Percentiles rank a stretch among this genome's conserved stretches.
Evolutionary conservation across 2,888 invertebrate genomes (phyloP).

Genomic region (Hermaeophaga mercurialis): DNA sequence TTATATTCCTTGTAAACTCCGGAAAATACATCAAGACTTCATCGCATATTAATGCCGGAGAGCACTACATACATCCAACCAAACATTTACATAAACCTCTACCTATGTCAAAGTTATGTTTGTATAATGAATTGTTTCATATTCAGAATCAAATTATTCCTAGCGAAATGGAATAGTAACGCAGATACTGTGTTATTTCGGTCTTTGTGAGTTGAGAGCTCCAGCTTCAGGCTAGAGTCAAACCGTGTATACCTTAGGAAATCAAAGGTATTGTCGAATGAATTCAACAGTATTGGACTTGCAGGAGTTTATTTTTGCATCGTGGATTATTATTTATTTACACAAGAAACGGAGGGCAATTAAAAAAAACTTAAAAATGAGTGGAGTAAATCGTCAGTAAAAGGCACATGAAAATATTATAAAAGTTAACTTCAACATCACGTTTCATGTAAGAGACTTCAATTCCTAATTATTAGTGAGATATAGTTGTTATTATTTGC

Average conservation of each 20-base stretch:
- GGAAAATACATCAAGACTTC: conserved; percentile 20
- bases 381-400: too few species aligned
- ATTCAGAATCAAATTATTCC: conserved; percentile 35
- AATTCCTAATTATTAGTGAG: too few species aligned
- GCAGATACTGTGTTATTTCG: conserved; percentile 34
- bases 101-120: conserved; percentile 29
- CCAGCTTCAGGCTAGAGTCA: conserved; percentile 8
- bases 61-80: conserved; percentile 20
- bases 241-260: conserved; percentile 41
- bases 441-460: too few species aligned
- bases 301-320: neutral
- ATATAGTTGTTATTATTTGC: too few species aligned
- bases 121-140: conserved; percentile 35
- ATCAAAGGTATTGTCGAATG: conserved; percentile 42
- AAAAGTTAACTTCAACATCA: too few species aligned
- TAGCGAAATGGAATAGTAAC: conserved; percentile 33
- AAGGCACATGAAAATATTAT: too few species aligned
- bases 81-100: conserved; percentile 28
- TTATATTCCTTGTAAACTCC: conserved; percentile 4
- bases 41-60: conserved; percentile 24
- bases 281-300: conserved; percentile 6
- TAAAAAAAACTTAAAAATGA: too few species aligned
- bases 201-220: conserved; percentile 28
- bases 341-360: too few species aligned
- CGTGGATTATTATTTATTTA: too few species aligned